Conservation (phyloP, 2,888 invertebrate genomes). For the Patella pellucida region DNA sequence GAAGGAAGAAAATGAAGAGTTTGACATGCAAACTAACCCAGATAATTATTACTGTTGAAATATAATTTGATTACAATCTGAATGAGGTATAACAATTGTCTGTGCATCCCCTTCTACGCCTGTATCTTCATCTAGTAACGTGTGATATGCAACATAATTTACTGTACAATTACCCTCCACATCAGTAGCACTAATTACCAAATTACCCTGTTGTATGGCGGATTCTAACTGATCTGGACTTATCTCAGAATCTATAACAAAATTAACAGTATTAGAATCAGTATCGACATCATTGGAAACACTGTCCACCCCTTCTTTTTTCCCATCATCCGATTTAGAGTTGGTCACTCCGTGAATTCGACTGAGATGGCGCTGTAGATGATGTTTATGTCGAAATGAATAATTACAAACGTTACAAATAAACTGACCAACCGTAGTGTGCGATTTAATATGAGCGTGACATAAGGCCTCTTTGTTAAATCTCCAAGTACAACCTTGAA, state of each 20-base stretch:
- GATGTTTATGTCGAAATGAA: conserved; percentile 66
- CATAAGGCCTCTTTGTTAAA: conserved; percentile 65
- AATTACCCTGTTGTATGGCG: conserved; percentile 46
- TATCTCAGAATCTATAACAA: conserved; percentile 41
- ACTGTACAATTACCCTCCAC: conserved; percentile 44
- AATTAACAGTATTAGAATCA: conserved; percentile 37
- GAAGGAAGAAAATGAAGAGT: too few species aligned
- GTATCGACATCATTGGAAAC: conserved; percentile 12
- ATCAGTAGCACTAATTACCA: conserved; percentile 52
- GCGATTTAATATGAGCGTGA: conserved; percentile 59
- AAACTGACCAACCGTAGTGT: conserved; percentile 61
- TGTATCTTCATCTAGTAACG: conserved; percentile 38
- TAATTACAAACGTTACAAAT: conserved; percentile 60
- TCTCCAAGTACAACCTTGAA: conserved; percentile 65
- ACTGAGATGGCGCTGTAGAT: conserved; percentile 62
- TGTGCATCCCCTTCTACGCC: conserved; percentile 12
- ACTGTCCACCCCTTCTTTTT: conserved; percentile 17
- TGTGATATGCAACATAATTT: conserved; percentile 52
- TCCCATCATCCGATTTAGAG: conserved; percentile 7
- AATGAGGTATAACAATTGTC: conserved; percentile 1
- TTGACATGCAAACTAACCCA: too few species aligned
- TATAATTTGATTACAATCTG: conserved; percentile 8
- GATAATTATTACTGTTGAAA: neutral
- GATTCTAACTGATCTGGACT: conserved; percentile 42
- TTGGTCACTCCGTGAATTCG: conserved; percentile 53